These are phyloP conservation scores for Conopomorpha cramerella DNA, from an alignment of 1,140 invertebrate species.

Conservation along the genomic window DNA sequence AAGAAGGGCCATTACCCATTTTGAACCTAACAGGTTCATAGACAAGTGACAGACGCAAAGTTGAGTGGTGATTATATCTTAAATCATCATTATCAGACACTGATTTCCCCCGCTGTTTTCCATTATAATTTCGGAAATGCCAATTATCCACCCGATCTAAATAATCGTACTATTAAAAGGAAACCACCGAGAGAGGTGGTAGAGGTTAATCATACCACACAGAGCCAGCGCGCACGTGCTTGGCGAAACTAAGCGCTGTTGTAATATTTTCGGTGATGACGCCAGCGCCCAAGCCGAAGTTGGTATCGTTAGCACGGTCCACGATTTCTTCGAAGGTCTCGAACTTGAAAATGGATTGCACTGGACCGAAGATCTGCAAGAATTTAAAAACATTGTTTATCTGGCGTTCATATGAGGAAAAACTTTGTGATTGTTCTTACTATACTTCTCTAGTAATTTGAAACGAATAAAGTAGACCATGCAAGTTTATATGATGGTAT, in stretches of 20 bases:
- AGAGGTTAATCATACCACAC: conserved; percentile 77
- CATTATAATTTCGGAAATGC: too few species aligned
- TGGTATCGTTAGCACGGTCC: conserved; percentile 83
- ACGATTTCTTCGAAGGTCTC: conserved; percentile 87
- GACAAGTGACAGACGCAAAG: too few species aligned
- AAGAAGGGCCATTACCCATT: too few species aligned
- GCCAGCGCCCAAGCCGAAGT: conserved; percentile 88
- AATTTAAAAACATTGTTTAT: conserved; percentile 66
- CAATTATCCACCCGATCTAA: conserved; percentile 2
- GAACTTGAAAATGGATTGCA: conserved; percentile 89
- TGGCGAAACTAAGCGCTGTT: conserved; percentile 76
- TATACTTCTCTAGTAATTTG: too few species aligned
- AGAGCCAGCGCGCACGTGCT: conserved; percentile 86
- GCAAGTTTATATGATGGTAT: too few species aligned
- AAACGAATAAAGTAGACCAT: too few species aligned
- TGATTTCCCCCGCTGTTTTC: too few species aligned
- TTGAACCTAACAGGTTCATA: too few species aligned
- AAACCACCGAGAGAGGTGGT: too few species aligned
- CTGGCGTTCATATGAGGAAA: conserved; percentile 71
- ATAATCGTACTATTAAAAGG: conserved; percentile 7
- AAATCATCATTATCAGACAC: background rate
- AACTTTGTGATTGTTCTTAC: too few species aligned
- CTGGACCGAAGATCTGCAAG: conserved; percentile 83
- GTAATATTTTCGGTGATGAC: conserved; percentile 85
- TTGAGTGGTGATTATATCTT: too few species aligned